Evolutionary conservation across 2,113 vertebrate species (phyloP).

Genomic region (Epinephelus cyanopodus): DNA sequence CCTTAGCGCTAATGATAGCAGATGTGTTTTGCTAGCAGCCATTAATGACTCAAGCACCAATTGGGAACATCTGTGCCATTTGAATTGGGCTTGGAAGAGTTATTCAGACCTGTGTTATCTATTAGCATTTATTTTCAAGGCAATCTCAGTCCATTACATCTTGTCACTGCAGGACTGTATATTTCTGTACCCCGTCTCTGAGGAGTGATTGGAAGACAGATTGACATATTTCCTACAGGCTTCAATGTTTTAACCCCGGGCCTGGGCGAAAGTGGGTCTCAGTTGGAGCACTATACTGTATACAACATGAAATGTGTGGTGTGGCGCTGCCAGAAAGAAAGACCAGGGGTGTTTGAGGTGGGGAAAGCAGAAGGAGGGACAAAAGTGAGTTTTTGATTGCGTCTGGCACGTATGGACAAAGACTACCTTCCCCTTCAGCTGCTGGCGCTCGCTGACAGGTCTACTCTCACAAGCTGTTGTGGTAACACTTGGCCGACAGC

Average conservation of each 20-base stretch:
- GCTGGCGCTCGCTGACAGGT: slow-evolving; percentile 70
- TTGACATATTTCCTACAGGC: background rate
- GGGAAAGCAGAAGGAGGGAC: background rate
- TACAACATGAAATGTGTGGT: slow-evolving; percentile 38
- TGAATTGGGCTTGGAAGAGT: slow-evolving; percentile 38
- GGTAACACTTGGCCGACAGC: slow-evolving; percentile 73
- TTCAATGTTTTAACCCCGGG: background rate
- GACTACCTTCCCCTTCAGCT: slow-evolving; percentile 63
- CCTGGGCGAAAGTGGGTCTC: slow-evolving; percentile 18
- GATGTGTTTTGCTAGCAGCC: slow-evolving; percentile 66
- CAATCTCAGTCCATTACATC: slow-evolving; percentile 3
- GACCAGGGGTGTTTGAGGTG: slow-evolving; percentile 10
- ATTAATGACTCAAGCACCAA: slow-evolving; percentile 73
- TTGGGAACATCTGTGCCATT: slow-evolving; percentile 70
- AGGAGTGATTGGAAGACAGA: background rate
- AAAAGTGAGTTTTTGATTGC: slow-evolving; percentile 69
- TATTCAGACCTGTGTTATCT: slow-evolving; percentile 42
- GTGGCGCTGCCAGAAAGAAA: slow-evolving; percentile 31
- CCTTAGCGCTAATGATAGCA: slow-evolving; percentile 64
- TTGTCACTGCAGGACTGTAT: background rate
- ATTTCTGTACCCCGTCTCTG: background rate
- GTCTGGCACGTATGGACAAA: slow-evolving; percentile 69
- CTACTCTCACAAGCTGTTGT: slow-evolving; percentile 61
- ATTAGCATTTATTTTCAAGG: slow-evolving; percentile 52
- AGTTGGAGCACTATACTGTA: background rate